A percentile compares a stretch with the other conserved stretches of the same genome.
Evolutionary conservation across 2,113 vertebrate species (phyloP).

Genomic region (Pelobates fuscus): DNA sequence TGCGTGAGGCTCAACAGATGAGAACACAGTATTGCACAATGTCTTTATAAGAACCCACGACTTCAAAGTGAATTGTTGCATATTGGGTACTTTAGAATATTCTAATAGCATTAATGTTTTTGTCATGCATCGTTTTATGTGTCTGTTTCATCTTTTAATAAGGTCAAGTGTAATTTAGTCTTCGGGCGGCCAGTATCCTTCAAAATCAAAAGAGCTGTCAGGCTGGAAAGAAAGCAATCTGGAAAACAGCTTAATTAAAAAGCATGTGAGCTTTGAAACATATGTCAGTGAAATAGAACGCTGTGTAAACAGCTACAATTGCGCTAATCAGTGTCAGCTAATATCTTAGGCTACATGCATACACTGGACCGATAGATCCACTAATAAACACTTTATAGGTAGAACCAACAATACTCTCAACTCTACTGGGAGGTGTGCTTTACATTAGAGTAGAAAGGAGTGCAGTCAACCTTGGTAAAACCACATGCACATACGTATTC

Average conservation of each 20-base stretch:
- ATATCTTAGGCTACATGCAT: slow-evolving; percentile 32
- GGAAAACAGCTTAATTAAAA: slow-evolving; percentile 55
- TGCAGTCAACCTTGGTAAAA: no score
- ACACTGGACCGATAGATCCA: slow-evolving; percentile 9
- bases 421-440: slow-evolving; percentile 43
- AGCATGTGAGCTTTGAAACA: slow-evolving; percentile 15
- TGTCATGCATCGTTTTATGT: slow-evolving; percentile 51
- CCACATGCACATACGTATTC: no score
- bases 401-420: neutral
- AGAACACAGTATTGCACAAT: slow-evolving; percentile 31
- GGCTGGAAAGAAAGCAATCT: slow-evolving; percentile 44
- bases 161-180: slow-evolving; percentile 51
- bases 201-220: slow-evolving; percentile 48
- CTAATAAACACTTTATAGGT: slow-evolving; percentile 5
- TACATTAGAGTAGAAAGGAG: slow-evolving; percentile 35
- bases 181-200: slow-evolving; percentile 39
- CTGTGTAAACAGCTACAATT: slow-evolving; percentile 46
- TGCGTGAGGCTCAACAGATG: slow-evolving; percentile 13
- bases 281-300: slow-evolving; percentile 32
- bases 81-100: slow-evolving; percentile 45
- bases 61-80: slow-evolving; percentile 49
- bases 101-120: slow-evolving; percentile 52
- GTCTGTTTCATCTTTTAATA: slow-evolving; percentile 51
- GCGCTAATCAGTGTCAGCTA: slow-evolving; percentile 34
- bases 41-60: slow-evolving; percentile 38